phyloP scores from a whole-genome alignment of 2,888 invertebrate species.

The Taenaris catops region DNA sequence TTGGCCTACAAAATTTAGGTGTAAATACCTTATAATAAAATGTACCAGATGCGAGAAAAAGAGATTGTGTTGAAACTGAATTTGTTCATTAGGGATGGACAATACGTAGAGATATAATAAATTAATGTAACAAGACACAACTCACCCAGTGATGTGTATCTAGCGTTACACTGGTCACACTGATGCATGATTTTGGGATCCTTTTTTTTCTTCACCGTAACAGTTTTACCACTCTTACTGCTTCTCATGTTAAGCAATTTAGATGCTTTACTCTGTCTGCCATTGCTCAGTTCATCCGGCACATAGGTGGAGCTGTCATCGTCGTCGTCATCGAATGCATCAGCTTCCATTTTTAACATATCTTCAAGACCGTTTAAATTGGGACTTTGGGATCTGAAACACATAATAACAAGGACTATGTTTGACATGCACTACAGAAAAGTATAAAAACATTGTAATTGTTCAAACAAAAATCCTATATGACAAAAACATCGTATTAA shows the following conservation, averaged over 20 bases:
- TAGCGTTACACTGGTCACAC: constrained; percentile 62
- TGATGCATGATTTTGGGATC: constrained; percentile 45
- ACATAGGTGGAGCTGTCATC: constrained; percentile 38
- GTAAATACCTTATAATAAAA: too few relatives aligned
- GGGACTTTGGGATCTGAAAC: constrained; percentile 26
- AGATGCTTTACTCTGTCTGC: constrained; percentile 24
- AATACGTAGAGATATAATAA: too few relatives aligned
- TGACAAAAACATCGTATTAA: too few relatives aligned
- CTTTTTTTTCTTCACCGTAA: constrained; percentile 25
- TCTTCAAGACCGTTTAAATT: constrained; percentile 22
- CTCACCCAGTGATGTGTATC: constrained; percentile 56
- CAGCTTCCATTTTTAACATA: constrained; percentile 34
- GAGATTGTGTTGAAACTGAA: background rate
- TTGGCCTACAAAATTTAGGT: too few relatives aligned
- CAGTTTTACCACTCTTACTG: constrained; percentile 13
- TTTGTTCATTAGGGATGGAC: too few relatives aligned
- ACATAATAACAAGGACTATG: too few relatives aligned
- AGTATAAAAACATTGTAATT: too few relatives aligned
- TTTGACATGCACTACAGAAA: too few relatives aligned
- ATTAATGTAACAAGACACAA: too few relatives aligned
- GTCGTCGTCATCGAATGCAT: constrained; percentile 44
- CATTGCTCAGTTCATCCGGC: constrained; percentile 32
- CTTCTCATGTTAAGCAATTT: constrained; percentile 5
- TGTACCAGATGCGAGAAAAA: too few relatives aligned
- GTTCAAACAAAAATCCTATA: too few relatives aligned